Evolutionary conservation across 2,113 vertebrate genomes (phyloP), one percentile per base, ranked within the genome.

Genomic region (Pimephales promelas): DNA sequence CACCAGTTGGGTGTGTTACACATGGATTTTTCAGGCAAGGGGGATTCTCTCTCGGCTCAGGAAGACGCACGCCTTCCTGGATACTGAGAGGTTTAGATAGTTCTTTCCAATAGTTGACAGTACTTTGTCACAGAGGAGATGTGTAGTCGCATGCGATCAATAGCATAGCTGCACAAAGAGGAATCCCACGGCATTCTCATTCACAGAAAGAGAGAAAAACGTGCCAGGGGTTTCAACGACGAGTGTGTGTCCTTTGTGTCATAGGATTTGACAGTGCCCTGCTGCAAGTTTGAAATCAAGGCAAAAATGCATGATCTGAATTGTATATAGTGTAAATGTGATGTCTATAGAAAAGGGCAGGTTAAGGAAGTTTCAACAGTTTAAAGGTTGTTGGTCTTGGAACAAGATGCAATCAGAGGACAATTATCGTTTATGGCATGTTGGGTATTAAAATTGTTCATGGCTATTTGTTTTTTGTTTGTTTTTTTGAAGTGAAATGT

Each of bases 101-200:
- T 72, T 72, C 28, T 72, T 66, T 43, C 68, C 11, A 10, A 49
- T 73, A 22, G 56, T 24, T 71, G 24, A 9, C 14, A 45, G 14
- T 62, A 70, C 62, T 81, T 47, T 70, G 77, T 70, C 62, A 36
- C 11, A 81, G 64, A 36, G 79, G 13, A 40, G 79, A 56, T 36
- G 43, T 70, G 11, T 31, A 52, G 78, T 81, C 40, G 4, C 62
- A 79, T 22, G 18, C 22, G 45, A 81, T 81, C 28, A 70, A 56
- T 70, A 56, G 2, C 1, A 3, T 26, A 22, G 7, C 11, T 52
- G 43, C 61, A 47, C 40, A 64, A 61, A 49, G 57, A 49, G 24
- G 40, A 52, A 66, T 80, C 74, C 74, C 31, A 28, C 3, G 18
- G 16, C 26, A 80, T 80, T 80, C 26, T 49, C 16, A 0, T 57